Conservation (phyloP, 2,888 invertebrate species). For the Xiphydria camelus region DNA sequence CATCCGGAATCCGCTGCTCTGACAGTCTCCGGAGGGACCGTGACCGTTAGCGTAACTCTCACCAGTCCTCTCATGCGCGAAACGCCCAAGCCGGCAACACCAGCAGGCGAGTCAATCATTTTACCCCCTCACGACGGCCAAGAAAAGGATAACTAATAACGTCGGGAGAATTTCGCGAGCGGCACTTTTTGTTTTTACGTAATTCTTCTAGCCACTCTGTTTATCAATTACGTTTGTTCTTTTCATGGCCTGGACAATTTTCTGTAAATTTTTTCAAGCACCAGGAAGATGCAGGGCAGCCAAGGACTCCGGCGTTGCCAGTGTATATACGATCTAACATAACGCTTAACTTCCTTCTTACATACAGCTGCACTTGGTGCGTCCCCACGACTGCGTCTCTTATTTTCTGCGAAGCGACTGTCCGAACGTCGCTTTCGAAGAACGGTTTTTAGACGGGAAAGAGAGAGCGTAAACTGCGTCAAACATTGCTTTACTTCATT, state of each 20-base stretch:
- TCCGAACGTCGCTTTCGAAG: neutral
- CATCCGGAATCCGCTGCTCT: slow-evolving; percentile 85
- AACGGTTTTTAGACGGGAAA: neutral
- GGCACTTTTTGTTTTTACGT: slow-evolving; percentile 30
- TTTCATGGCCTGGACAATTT: slow-evolving; percentile 53
- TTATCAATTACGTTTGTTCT: slow-evolving; percentile 49
- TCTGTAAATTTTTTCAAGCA: slow-evolving; percentile 38
- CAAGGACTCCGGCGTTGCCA: slow-evolving; percentile 39
- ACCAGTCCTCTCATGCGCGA: slow-evolving; percentile 94
- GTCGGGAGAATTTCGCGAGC: slow-evolving; percentile 8
- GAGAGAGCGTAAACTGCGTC: neutral
- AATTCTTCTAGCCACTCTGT: slow-evolving; percentile 17
- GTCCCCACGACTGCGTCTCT: slow-evolving; percentile 38
- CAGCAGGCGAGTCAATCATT: slow-evolving; percentile 50
- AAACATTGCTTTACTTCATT: too few species aligned
- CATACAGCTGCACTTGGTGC: slow-evolving; percentile 48
- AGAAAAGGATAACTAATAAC: slow-evolving; percentile 52
- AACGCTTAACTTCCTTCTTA: slow-evolving; percentile 36
- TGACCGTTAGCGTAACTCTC: slow-evolving; percentile 83
- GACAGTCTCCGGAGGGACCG: slow-evolving; percentile 76
- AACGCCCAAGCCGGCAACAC: slow-evolving; percentile 38
- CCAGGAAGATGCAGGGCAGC: slow-evolving; percentile 45
- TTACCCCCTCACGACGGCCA: slow-evolving; percentile 44
- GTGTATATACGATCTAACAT: slow-evolving; percentile 39
- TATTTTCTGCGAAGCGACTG: slow-evolving; percentile 1